Evolutionary conservation across 2,113 vertebrate genomes (phyloP).

Genomic region (Probosciger aterrimus): DNA sequence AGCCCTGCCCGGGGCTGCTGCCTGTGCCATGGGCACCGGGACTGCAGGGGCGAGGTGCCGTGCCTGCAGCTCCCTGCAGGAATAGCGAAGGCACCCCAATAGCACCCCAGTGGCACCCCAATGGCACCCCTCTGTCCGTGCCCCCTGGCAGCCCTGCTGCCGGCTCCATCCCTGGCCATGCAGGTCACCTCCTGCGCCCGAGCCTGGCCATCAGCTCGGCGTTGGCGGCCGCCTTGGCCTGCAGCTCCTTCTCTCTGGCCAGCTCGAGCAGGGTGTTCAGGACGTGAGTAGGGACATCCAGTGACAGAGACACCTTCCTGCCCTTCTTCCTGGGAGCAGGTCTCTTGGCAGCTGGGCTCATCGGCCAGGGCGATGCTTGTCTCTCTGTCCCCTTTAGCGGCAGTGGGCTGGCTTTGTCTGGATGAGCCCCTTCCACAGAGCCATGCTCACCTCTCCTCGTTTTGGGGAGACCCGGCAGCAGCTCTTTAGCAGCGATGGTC

Average conservation of each 20-base stretch:
- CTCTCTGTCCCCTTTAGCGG: not conserved
- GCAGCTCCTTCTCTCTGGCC: constrained; percentile 83
- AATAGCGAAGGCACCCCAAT: not conserved
- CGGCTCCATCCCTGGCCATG: not conserved
- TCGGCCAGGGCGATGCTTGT: not conserved
- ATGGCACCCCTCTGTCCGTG: not conserved
- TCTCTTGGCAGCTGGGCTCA: not conserved
- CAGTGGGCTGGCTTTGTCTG: rapidly evolving
- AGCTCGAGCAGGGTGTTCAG: constrained; percentile 81
- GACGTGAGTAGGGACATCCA: constrained; percentile 81
- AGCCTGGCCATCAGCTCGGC: constrained; percentile 82
- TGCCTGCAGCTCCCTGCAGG: not conserved
- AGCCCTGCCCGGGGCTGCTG: not conserved
- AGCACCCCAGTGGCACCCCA: not conserved
- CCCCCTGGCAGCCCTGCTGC: not conserved
- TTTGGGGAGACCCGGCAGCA: not conserved
- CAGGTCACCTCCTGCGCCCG: constrained; percentile 74
- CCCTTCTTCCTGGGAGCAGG: constrained; percentile 48
- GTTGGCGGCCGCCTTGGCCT: constrained; percentile 80
- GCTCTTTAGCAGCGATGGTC: not conserved
- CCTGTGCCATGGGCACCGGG: rapidly evolving
- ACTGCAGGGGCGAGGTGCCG: rapidly evolving
- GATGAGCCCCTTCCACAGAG: not conserved
- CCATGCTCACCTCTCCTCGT: rapidly evolving
- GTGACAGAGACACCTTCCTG: constrained; percentile 76